Percentiles rank a stretch among this genome's conserved stretches.
phyloP scores from a whole-genome alignment of 2,797 vertebrate species.

The Rhyacichthys aspro region DNA sequence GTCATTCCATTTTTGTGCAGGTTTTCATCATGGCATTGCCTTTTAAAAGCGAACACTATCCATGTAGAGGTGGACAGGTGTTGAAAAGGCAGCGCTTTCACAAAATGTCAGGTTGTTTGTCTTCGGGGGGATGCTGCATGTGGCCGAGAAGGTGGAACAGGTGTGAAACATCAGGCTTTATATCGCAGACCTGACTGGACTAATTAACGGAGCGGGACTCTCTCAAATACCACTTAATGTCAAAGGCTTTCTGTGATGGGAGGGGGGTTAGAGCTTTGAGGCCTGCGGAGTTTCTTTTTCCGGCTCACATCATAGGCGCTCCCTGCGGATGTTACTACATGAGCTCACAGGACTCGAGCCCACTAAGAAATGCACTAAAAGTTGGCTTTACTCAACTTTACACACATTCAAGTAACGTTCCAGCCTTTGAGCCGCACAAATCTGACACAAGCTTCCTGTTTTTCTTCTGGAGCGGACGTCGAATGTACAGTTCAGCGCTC shows the following conservation, averaged over 20 bases:
- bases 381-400: background rate
- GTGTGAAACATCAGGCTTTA: slow-evolving; percentile 58
- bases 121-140: too few relatives aligned
- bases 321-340: slow-evolving; percentile 42
- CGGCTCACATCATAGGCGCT: slow-evolving; percentile 41
- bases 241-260: slow-evolving; percentile 55
- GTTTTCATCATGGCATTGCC: too few relatives aligned
- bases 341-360: slow-evolving; percentile 17
- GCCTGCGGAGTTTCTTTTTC: slow-evolving; percentile 52
- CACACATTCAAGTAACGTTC: background rate
- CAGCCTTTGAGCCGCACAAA: too few relatives aligned
- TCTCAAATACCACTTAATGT: slow-evolving; percentile 79
- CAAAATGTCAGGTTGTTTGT: too few relatives aligned
- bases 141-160: slow-evolving; percentile 42
- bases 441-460: background rate
- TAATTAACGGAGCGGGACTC: slow-evolving; percentile 64
- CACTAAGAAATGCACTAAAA: slow-evolving; percentile 4
- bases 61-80: slow-evolving; percentile 21
- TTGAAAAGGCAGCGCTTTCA: slow-evolving; percentile 33
- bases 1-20: too few relatives aligned
- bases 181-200: slow-evolving; percentile 55
- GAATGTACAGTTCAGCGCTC: slow-evolving; percentile 26
- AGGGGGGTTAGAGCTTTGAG: slow-evolving; percentile 42
- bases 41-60: background rate
- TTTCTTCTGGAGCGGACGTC: slow-evolving; percentile 24